phyloP scores from a whole-genome alignment of 2,797 vertebrate species.

The Poeciliopsis paucimaculata region DNA sequence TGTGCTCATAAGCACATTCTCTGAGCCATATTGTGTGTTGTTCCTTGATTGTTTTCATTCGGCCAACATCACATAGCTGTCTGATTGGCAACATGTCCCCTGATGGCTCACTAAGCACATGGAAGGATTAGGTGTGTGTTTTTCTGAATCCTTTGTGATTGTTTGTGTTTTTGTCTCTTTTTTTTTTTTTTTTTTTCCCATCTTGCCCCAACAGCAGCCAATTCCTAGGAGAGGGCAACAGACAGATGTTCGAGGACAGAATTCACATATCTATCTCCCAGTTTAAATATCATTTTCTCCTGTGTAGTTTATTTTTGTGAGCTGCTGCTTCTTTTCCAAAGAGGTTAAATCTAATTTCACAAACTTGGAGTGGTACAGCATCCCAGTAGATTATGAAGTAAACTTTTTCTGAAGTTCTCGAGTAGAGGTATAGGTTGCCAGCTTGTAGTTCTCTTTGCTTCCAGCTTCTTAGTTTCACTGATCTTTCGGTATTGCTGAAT shows the following conservation, averaged over 20 bases:
- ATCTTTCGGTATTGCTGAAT: conserved; percentile 65
- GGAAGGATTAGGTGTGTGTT: conserved; percentile 71
- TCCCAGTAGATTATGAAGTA: conserved; percentile 59
- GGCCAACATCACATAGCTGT: conserved; percentile 66
- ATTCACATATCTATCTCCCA: conserved; percentile 60
- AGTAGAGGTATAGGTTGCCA: conserved; percentile 57
- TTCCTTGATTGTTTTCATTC: conserved; percentile 77
- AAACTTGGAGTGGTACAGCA: conserved; percentile 56
- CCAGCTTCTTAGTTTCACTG: conserved; percentile 68
- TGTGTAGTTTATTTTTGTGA: conserved; percentile 57
- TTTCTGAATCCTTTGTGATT: conserved; percentile 30
- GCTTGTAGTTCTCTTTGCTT: conserved; percentile 67
- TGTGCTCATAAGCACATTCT: conserved; percentile 41
- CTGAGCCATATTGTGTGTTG: conserved; percentile 59
- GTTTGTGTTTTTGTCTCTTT: conserved; percentile 48
- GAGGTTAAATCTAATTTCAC: conserved; percentile 52
- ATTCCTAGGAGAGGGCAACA: conserved; percentile 68
- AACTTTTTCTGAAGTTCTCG: conserved; percentile 62
- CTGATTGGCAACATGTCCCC: conserved; percentile 76
- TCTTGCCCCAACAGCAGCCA: conserved; percentile 59
- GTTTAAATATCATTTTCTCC: conserved; percentile 62
- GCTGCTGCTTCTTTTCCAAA: conserved; percentile 16
- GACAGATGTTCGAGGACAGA: conserved; percentile 74
- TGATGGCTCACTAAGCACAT: conserved; percentile 71
- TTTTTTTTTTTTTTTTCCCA: conserved; percentile 50